Evolutionary conservation across 2,113 vertebrate species (phyloP).

Genomic region (Amia ocellicauda): DNA sequence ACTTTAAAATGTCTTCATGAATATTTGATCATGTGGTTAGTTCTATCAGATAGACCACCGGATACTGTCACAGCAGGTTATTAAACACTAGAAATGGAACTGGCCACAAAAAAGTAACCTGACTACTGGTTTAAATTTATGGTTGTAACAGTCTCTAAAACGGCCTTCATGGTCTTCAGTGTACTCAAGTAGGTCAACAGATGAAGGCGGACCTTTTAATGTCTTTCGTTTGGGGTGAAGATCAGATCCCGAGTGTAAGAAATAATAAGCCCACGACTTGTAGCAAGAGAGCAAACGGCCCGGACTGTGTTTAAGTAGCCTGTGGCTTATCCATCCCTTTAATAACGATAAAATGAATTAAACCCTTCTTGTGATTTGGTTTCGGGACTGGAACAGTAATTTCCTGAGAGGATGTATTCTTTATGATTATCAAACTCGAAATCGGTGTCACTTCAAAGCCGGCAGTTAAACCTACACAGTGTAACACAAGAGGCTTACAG

Average conservation of each 20-base stretch:
- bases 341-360: neutral
- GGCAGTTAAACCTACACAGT: neutral
- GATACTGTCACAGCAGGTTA: neutral
- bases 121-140: neutral
- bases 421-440: neutral
- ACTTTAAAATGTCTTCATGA: neutral
- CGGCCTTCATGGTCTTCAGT: neutral
- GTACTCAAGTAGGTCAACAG: neutral
- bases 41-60: neutral
- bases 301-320: neutral
- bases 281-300: neutral
- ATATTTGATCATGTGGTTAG: too few relatives aligned
- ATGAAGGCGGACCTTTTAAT: conserved; percentile 12
- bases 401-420: neutral
- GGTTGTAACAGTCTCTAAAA: neutral
- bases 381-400: neutral
- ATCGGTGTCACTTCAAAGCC: neutral
- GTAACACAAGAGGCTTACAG: neutral
- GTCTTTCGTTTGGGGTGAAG: neutral
- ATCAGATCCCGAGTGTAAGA: neutral
- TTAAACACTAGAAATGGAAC: neutral
- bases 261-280: neutral
- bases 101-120: neutral
- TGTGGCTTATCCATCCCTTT: neutral
- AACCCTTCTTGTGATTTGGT: neutral